Percentiles rank a stretch among this genome's conserved stretches.
phyloP scores from a whole-genome alignment of 2,113 vertebrate genomes.

The Psammodynastes pulverulentus region DNA sequence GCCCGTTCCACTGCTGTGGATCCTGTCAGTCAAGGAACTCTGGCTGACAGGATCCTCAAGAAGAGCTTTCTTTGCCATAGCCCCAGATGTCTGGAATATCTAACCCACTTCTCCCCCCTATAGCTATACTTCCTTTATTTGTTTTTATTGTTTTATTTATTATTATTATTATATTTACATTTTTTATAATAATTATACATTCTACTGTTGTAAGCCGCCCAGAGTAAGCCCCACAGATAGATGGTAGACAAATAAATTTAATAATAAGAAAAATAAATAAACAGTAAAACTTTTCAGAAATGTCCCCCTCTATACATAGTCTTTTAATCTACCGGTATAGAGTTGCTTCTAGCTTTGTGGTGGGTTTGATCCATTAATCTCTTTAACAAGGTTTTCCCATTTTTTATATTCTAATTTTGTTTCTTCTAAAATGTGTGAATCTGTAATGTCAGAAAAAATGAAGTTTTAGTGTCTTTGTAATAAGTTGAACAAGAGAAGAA shows the following conservation, averaged over 20 bases:
- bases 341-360: neutral
- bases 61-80: neutral
- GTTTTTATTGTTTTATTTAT: neutral
- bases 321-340: neutral
- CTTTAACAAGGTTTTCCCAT: slow-evolving; percentile 24
- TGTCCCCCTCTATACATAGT: slow-evolving; percentile 5
- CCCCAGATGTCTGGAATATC: neutral
- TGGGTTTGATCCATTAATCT: slow-evolving; percentile 5
- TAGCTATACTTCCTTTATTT: neutral
- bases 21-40: neutral
- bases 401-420: slow-evolving; percentile 13
- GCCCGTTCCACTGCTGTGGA: neutral
- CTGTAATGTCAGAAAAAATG: slow-evolving; percentile 16
- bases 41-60: neutral
- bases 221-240: neutral
- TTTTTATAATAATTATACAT: neutral
- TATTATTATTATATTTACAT: neutral
- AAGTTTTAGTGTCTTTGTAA: neutral
- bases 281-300: slow-evolving; percentile 10
- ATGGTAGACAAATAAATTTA: neutral
- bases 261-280: neutral
- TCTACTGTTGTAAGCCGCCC: neutral
- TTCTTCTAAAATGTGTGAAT: neutral
- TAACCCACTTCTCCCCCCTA: neutral
- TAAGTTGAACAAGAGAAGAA: neutral